A percentile compares a stretch with the other conserved stretches of the same genome.
These are phyloP conservation scores for Ennomos erosarius DNA, from an alignment of 2,888 invertebrate species.

Conservation along the genomic window DNA sequence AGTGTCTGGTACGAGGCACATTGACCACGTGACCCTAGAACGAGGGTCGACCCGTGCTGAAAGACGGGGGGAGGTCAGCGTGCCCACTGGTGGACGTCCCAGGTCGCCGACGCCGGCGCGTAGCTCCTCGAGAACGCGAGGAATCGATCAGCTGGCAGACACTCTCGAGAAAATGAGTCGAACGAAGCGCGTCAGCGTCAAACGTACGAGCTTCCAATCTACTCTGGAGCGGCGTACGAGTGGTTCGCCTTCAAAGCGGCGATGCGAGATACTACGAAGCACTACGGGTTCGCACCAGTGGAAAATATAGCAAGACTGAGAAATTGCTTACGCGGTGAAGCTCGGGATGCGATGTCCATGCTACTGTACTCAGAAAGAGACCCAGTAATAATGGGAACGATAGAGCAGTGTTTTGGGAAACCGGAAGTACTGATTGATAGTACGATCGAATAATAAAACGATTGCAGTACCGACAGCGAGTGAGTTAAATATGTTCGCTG, in stretches of 20 bases:
- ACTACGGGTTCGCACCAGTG: constrained; percentile 1
- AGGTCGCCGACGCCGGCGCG: not conserved
- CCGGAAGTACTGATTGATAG: constrained; percentile 36
- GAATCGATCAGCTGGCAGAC: not conserved
- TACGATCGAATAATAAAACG: constrained; percentile 28
- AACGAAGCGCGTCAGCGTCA: too few relatives aligned
- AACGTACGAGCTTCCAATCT: not conserved
- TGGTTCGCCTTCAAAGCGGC: constrained; percentile 1
- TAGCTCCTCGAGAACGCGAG: too few relatives aligned
- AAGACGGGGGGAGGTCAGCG: not conserved
- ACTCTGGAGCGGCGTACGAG: not conserved
- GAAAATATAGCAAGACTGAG: constrained; percentile 33
- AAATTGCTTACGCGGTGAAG: constrained; percentile 29
- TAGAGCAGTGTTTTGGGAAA: constrained; percentile 39
- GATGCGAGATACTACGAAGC: not conserved
- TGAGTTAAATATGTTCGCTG: constrained; percentile 33
- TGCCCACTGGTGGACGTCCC: not conserved
- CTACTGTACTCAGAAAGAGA: constrained; percentile 27
- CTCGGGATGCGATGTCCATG: constrained; percentile 19
- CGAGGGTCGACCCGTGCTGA: too few relatives aligned
- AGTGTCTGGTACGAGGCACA: too few relatives aligned
- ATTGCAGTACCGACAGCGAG: constrained; percentile 26
- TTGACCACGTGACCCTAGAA: too few relatives aligned
- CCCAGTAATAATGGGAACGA: constrained; percentile 29
- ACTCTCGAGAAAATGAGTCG: not conserved